Conservation (phyloP, 1,140 invertebrate genomes). For the Zaprionus ornatus region DNA sequence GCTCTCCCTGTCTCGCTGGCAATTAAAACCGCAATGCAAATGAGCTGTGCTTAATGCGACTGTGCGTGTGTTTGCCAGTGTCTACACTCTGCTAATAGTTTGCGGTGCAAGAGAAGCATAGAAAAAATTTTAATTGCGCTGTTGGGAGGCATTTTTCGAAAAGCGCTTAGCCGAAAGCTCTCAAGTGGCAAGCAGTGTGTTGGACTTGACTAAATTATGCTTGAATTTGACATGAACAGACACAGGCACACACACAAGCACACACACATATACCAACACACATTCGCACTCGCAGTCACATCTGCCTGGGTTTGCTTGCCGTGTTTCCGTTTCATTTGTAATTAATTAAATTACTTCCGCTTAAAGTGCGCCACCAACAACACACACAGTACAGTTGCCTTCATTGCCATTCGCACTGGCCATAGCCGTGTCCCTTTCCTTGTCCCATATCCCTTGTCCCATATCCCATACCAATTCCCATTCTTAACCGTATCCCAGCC, state of each 20-base stretch:
- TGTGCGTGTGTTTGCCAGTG: conserved; percentile 17
- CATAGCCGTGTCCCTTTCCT: conserved; percentile 5
- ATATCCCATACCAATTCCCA: conserved; percentile 19
- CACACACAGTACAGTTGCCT: conserved; percentile 24
- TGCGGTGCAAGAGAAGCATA: conserved; percentile 29
- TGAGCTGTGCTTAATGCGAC: conserved; percentile 76
- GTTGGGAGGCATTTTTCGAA: conserved; percentile 59
- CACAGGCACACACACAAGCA: background rate
- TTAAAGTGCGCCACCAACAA: conserved; percentile 65
- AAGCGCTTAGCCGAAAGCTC: conserved; percentile 46
- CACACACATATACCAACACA: conserved; percentile 27
- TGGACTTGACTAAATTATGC: conserved; percentile 29
- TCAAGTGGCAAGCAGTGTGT: conserved; percentile 17
- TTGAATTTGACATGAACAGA: conserved; percentile 36
- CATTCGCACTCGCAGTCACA: background rate
- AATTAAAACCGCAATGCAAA: conserved; percentile 82
- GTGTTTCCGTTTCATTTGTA: conserved; percentile 83
- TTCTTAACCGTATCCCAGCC: conserved; percentile 54
- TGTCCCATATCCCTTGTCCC: conserved; percentile 8
- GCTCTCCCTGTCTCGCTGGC: conserved; percentile 42
- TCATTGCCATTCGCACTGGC: background rate
- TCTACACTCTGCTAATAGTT: conserved; percentile 55
- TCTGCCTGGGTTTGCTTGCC: conserved; percentile 31
- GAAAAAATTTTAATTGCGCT: conserved; percentile 72
- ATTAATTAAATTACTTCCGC: conserved; percentile 84